Base-by-base conservation (phyloP, 1,140 invertebrate genomes). In the Neodiprion lecontei region DNA sequence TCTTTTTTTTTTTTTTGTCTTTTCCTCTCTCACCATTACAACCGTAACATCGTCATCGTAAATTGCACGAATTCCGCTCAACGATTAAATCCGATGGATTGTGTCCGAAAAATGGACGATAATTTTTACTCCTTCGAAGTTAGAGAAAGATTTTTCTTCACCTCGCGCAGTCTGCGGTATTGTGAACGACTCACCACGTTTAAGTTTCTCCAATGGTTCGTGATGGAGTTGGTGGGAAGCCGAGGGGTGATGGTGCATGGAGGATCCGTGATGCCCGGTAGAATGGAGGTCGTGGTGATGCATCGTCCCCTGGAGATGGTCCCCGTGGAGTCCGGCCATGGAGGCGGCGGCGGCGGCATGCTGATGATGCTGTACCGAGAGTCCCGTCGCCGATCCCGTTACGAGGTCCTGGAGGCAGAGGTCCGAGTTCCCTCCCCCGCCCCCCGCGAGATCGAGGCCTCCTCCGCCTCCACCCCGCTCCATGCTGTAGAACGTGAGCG, bases 121-220 rank as follows among this genome's bases (percentile, higher is more conserved):
- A 21, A 21, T 21, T 40, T 40, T 40, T 40, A 40, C 28, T 40
- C 28, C 5, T 21, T 21, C 17, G 17, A 21, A 21, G 28, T 40
- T 40, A 1, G 5, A 40, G 28, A 40, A 40, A 40, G 5, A 40
- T 40, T 40, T 40, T 40, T 40, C 5, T 40, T 5, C 28, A 40
- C 17, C 0, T 21, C 17, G 17, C 17, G 17, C 17, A 21, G 17
- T 21, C 17, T 21, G 17, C 71, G 73, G 72, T 79, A 83, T 76
- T 80, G 81, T 84, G 71, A 83, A 75, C 85, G 82, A 92, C 92
- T 93, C 89, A 95, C 92, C 91, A 92, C 94, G 91, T 93, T 95
- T 95, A 78, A 95, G 90, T 88, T 95, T 95, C 88, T 95, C 94
- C 69, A 95, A 84, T 10, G 94, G 94, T 84, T 95, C 94, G 82